These are phyloP conservation scores for Trichonephila clavipes DNA, from an alignment of 1,140 invertebrate species.

Conservation along the genomic window DNA sequence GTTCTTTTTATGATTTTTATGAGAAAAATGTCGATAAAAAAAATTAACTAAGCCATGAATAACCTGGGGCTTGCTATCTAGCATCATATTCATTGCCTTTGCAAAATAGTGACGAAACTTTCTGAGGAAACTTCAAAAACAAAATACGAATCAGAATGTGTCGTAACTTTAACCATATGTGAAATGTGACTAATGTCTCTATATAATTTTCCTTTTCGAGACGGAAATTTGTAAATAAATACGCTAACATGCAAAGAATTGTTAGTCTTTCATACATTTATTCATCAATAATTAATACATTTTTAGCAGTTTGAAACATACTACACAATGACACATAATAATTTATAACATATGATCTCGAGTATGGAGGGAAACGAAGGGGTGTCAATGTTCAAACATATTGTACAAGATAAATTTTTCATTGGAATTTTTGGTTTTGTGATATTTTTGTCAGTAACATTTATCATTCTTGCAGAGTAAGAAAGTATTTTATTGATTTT, in stretches of 20 bases:
- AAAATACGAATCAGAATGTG: background rate
- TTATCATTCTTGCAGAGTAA: constrained; percentile 51
- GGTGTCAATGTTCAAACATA: constrained; percentile 58
- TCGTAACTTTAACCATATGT: background rate
- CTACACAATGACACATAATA: background rate
- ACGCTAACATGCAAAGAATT: background rate
- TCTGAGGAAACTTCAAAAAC: background rate
- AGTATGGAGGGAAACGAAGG: constrained; percentile 64
- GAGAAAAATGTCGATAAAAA: too few relatives aligned
- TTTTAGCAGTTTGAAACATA: background rate
- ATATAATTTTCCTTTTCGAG: background rate
- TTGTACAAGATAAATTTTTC: constrained; percentile 43
- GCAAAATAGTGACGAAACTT: too few relatives aligned
- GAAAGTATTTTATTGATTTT: background rate
- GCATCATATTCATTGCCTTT: too few relatives aligned
- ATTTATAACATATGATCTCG: background rate
- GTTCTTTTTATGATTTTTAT: too few relatives aligned
- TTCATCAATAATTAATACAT: too few relatives aligned
- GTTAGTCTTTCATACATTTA: too few relatives aligned
- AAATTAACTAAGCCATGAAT: too few relatives aligned
- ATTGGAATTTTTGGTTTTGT: constrained; percentile 15
- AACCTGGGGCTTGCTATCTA: too few relatives aligned
- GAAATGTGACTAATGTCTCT: constrained; percentile 40
- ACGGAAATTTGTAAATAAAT: constrained; percentile 38
- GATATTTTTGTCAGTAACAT: constrained; percentile 20